These are phyloP conservation scores for Coendou prehensilis DNA, from an alignment of 2,797 vertebrate genomes.

Conservation along the genomic window DNA sequence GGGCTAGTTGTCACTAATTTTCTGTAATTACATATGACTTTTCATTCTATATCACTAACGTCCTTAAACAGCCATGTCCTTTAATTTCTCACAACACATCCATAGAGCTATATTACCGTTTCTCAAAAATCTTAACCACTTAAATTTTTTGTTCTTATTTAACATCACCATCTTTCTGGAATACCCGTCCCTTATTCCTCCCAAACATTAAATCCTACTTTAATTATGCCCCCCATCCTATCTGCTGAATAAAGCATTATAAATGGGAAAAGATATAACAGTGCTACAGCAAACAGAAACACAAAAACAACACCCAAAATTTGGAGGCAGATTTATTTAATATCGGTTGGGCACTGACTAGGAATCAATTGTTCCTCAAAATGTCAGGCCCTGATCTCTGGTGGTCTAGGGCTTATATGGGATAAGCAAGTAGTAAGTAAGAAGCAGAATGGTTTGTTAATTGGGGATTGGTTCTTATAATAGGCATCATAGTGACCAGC, in stretches of 20 bases:
- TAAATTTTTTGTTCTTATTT: not conserved
- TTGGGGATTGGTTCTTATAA: not conserved
- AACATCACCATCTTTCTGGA: not conserved
- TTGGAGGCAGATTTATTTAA: not conserved
- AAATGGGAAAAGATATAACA: not conserved
- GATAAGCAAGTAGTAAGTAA: not conserved
- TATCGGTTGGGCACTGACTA: not conserved
- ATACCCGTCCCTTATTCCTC: not conserved
- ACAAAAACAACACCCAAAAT: not conserved
- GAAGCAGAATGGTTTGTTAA: not conserved
- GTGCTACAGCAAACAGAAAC: not conserved
- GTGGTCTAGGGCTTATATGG: not conserved
- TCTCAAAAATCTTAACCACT: conserved; percentile 25
- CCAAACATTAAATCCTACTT: not conserved
- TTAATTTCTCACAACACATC: not conserved
- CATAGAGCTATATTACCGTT: not conserved
- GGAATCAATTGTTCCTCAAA: not conserved
- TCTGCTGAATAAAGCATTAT: not conserved
- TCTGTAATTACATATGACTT: not conserved
- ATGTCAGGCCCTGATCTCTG: not conserved
- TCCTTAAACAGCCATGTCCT: not conserved
- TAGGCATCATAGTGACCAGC: not conserved
- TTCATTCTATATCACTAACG: not conserved
- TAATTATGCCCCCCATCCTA: not conserved
- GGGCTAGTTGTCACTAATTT: not conserved